phyloP scores from a whole-genome alignment of 2,113 vertebrate genomes.

The Bos indicus region DNA sequence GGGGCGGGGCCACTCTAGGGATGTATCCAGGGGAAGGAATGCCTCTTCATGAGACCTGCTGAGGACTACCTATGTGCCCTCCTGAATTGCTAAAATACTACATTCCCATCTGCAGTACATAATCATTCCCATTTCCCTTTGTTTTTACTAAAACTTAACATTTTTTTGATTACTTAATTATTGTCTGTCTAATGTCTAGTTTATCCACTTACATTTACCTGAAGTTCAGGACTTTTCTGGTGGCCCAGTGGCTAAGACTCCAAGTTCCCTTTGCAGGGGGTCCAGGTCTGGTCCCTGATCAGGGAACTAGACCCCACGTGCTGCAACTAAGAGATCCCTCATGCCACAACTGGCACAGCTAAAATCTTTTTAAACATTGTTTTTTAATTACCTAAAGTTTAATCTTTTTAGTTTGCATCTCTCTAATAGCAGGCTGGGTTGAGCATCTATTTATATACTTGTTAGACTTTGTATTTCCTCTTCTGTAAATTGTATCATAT shows the following conservation, averaged over 20 bases:
- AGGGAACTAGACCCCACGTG: background rate
- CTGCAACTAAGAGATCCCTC: background rate
- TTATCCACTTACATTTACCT: background rate
- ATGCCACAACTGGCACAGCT: background rate
- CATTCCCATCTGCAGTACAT: background rate
- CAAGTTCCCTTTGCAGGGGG: background rate
- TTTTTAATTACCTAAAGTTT: background rate
- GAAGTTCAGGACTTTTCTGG: background rate
- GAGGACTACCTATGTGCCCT: background rate
- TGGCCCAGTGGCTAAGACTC: background rate
- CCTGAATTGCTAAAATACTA: background rate
- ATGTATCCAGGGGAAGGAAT: background rate
- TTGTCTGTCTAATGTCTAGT: background rate
- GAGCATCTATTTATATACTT: background rate
- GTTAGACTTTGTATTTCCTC: background rate
- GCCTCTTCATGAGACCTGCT: background rate
- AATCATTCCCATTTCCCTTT: background rate
- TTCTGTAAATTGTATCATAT: background rate
- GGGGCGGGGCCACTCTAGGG: background rate
- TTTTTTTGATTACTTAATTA: background rate
- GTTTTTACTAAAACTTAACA: background rate
- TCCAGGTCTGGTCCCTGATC: background rate
- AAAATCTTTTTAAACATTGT: background rate
- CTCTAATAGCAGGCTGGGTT: background rate
- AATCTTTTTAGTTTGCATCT: background rate